Conservation (phyloP, 2,888 invertebrate genomes). For the Leptinotarsa rubiginosa region DNA sequence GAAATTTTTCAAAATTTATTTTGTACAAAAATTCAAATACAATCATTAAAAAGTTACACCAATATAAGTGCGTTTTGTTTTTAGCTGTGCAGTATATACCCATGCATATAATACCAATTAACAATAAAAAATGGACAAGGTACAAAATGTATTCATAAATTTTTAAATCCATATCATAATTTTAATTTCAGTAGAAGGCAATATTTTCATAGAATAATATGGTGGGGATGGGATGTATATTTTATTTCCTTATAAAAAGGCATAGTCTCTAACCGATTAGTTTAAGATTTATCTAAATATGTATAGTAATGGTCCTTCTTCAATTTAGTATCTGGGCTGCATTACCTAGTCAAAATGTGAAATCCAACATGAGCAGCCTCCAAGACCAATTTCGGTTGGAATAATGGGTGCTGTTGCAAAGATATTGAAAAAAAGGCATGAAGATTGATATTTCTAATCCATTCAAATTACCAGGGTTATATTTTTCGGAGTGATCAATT, state of each 20-base stretch:
- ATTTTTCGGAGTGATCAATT: too few species aligned
- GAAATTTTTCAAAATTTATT: slow-evolving; percentile 53
- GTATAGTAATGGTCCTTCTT: slow-evolving; percentile 36
- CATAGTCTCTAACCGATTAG: slow-evolving; percentile 15
- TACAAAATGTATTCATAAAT: slow-evolving; percentile 53
- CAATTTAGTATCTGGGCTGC: slow-evolving; percentile 12
- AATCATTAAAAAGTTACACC: slow-evolving; percentile 55
- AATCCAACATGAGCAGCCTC: not conserved
- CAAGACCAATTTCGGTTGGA: not conserved
- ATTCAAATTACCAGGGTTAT: too few species aligned
- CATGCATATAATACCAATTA: slow-evolving; percentile 46
- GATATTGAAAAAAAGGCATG: too few species aligned
- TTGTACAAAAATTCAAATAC: slow-evolving; percentile 60
- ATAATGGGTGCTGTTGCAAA: not conserved
- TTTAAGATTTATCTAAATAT: slow-evolving; percentile 29
- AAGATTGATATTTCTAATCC: too few species aligned
- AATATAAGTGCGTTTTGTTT: slow-evolving; percentile 58
- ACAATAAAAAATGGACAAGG: slow-evolving; percentile 53
- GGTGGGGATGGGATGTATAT: slow-evolving; percentile 38
- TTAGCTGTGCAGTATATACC: slow-evolving; percentile 58
- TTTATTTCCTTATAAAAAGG: slow-evolving; percentile 15
- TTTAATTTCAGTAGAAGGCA: slow-evolving; percentile 51
- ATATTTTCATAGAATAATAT: slow-evolving; percentile 41
- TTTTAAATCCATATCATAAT: slow-evolving; percentile 40
- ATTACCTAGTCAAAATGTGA: not conserved